These are phyloP conservation scores for Drosophila mayaguana DNA, from an alignment of 2,888 invertebrate genomes.

Conservation along the genomic window DNA sequence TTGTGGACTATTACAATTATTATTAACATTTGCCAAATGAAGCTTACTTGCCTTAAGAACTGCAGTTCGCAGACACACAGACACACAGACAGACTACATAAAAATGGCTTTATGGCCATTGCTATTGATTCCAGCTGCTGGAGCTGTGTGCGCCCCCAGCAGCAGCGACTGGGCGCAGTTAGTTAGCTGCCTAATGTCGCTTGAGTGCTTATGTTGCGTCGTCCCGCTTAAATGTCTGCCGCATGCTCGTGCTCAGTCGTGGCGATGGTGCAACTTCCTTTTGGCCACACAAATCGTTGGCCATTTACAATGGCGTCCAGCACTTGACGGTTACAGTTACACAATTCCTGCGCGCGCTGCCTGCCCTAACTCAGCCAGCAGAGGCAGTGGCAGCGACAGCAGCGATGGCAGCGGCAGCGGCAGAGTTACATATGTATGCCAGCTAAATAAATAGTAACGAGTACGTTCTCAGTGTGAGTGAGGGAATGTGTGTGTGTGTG, in stretches of 20 bases:
- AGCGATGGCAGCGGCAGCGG: neutral
- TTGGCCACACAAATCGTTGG: slow-evolving; percentile 67
- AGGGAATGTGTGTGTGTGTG: neutral
- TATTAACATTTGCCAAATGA: slow-evolving; percentile 2
- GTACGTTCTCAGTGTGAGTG: slow-evolving; percentile 8
- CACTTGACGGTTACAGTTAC: slow-evolving; percentile 47
- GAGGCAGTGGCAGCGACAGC: neutral
- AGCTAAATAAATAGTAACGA: slow-evolving; percentile 75
- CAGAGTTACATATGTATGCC: slow-evolving; percentile 42
- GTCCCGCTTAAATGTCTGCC: slow-evolving; percentile 28
- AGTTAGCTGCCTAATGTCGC: slow-evolving; percentile 30
- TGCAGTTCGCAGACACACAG: neutral
- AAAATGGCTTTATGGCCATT: neutral
- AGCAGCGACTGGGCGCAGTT: neutral
- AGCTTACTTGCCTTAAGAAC: neutral
- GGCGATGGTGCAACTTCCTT: slow-evolving; percentile 43
- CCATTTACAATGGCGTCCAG: slow-evolving; percentile 60
- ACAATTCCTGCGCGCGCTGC: slow-evolving; percentile 41
- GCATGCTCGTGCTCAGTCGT: neutral
- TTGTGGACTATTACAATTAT: neutral
- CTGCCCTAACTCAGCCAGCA: slow-evolving; percentile 13
- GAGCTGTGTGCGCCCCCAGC: neutral
- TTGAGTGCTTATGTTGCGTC: slow-evolving; percentile 26
- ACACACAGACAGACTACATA: neutral
- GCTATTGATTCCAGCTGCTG: slow-evolving; percentile 9